A percentile compares a stretch with the other conserved stretches of the same genome.
These are phyloP conservation scores for Zaprionus capensis DNA, from an alignment of 1,140 invertebrate species.

Conservation along the genomic window DNA sequence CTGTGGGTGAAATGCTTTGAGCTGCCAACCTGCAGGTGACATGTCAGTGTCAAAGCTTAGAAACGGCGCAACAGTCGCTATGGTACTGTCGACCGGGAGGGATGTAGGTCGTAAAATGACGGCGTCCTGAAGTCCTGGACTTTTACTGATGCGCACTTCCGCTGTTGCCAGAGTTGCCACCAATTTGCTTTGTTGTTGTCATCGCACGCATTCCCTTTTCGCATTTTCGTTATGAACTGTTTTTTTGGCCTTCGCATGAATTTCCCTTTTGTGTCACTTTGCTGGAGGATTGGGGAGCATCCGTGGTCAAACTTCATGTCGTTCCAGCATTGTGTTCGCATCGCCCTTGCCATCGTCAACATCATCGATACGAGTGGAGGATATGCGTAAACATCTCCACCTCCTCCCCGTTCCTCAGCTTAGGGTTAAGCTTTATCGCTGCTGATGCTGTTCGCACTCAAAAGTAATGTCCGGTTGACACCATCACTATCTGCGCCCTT, in stretches of 20 bases:
- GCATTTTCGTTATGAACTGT: conserved; percentile 32
- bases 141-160: conserved; percentile 55
- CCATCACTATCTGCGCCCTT: conserved; percentile 29
- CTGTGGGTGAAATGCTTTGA: neutral
- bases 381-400: conserved; percentile 35
- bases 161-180: conserved; percentile 40
- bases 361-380: conserved; percentile 1
- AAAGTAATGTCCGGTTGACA: conserved; percentile 58
- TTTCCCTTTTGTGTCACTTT: conserved; percentile 24
- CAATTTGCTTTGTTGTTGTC: conserved; percentile 68
- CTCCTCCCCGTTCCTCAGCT: neutral
- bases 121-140: conserved; percentile 32
- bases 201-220: conserved; percentile 44
- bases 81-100: conserved; percentile 42
- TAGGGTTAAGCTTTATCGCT: conserved; percentile 24
- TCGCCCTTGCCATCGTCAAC: neutral
- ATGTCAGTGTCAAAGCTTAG: conserved; percentile 35
- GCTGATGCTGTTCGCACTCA: conserved; percentile 24
- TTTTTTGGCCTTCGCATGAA: conserved; percentile 9
- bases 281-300: conserved; percentile 3
- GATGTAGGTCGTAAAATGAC: conserved; percentile 57
- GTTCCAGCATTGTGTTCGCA: conserved; percentile 14
- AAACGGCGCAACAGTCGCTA: conserved; percentile 44
- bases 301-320: conserved; percentile 20
- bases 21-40: neutral